These are phyloP conservation scores for Hemiscyllium ocellatum DNA, from an alignment of 2,113 vertebrate species.

Conservation along the genomic window DNA sequence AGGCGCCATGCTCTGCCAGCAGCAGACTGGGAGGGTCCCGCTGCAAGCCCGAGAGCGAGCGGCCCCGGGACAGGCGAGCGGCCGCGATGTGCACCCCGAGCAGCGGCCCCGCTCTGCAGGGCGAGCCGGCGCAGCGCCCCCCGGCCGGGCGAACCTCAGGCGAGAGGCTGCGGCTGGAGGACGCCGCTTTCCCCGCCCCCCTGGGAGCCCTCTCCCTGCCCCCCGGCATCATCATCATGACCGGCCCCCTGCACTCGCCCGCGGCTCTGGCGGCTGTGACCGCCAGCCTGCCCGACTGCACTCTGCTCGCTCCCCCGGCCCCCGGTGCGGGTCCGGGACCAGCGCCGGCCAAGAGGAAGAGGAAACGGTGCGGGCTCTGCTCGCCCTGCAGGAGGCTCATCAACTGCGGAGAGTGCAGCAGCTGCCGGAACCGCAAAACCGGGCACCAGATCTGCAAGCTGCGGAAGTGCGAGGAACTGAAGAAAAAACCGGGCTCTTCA, in stretches of 20 bases:
- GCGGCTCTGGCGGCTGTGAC: constrained; percentile 88
- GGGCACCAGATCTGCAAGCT: constrained; percentile 99
- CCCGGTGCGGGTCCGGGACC: constrained; percentile 58
- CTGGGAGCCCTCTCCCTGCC: constrained; percentile 93
- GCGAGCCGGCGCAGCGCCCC: too few relatives aligned
- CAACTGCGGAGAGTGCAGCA: constrained; percentile 98
- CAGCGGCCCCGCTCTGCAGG: constrained; percentile 64
- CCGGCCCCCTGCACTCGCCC: constrained; percentile 86
- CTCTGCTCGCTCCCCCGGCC: constrained; percentile 76
- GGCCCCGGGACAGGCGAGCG: constrained; percentile 76
- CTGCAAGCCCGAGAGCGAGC: constrained; percentile 86
- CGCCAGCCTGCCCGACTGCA: constrained; percentile 96
- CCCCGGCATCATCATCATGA: constrained; percentile 98
- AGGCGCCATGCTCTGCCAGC: constrained; percentile 86
- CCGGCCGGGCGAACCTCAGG: too few relatives aligned
- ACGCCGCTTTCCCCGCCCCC: constrained; percentile 87
- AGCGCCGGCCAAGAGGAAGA: constrained; percentile 91
- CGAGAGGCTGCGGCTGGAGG: constrained; percentile 43
- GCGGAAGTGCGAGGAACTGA: constrained; percentile 97
- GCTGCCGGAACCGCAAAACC: constrained; percentile 97
- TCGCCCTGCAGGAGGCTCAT: constrained; percentile 96
- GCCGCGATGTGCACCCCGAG: constrained; percentile 70
- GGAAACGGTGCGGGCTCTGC: constrained; percentile 94
- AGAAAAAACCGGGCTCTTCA: constrained; percentile 94
- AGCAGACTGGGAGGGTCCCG: constrained; percentile 90